Evolutionary conservation across 2,113 vertebrate species (phyloP).

Genomic region (Tamias sibiricus): DNA sequence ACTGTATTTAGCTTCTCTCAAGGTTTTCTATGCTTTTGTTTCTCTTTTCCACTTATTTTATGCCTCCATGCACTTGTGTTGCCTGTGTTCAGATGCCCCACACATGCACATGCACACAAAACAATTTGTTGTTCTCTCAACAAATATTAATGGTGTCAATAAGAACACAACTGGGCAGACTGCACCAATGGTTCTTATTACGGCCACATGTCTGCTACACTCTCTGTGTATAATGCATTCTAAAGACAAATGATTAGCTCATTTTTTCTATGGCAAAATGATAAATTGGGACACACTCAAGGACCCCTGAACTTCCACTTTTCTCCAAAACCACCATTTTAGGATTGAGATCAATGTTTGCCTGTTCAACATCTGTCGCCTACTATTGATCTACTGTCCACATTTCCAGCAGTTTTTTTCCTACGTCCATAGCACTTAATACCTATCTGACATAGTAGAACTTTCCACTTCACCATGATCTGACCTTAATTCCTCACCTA

Average conservation of each 20-base stretch:
- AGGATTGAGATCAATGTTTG: not conserved
- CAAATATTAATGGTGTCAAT: conserved; percentile 70
- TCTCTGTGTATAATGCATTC: conserved; percentile 76
- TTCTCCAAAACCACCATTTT: conserved; percentile 52
- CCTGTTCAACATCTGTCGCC: not conserved
- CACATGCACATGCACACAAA: too few relatives aligned
- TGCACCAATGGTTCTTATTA: conserved; percentile 74
- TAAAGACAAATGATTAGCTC: conserved; percentile 72
- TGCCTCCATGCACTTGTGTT: not conserved
- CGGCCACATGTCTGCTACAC: conserved; percentile 75
- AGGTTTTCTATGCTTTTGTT: not conserved
- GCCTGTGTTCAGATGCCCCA: not conserved
- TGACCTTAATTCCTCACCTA: not conserved
- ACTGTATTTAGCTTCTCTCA: not conserved
- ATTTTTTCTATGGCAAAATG: conserved; percentile 70
- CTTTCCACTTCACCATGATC: not conserved
- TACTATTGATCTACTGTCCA: not conserved
- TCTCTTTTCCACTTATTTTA: not conserved
- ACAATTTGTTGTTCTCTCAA: conserved; percentile 41
- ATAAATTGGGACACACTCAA: conserved; percentile 48
- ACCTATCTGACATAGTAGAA: not conserved
- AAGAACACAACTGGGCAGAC: conserved; percentile 62
- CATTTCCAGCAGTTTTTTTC: not conserved
- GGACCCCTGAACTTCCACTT: conserved; percentile 59
- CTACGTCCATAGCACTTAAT: not conserved